Conservation (phyloP, 2,888 invertebrate species). For the Epiblema foenella region DNA sequence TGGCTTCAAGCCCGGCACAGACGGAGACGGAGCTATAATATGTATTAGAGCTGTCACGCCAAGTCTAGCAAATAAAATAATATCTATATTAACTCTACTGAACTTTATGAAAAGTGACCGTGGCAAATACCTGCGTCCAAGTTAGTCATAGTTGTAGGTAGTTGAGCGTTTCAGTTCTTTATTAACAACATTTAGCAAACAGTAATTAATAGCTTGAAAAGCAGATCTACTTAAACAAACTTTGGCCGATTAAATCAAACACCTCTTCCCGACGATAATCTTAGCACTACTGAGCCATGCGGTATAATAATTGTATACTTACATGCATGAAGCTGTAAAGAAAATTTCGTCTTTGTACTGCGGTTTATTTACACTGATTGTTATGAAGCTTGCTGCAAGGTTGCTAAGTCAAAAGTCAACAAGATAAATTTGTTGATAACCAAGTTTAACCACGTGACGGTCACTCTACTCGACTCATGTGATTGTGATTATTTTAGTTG, state of each 20-base stretch:
- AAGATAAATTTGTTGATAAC: slow-evolving; percentile 54
- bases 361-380: slow-evolving; percentile 2
- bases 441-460: slow-evolving; percentile 2
- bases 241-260: slow-evolving; percentile 10
- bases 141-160: no score
- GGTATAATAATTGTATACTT: background rate
- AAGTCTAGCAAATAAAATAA: no score
- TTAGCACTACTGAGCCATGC: slow-evolving; percentile 25
- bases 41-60: no score
- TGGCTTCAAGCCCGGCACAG: no score
- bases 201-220: no score
- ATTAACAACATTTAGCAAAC: no score
- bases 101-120: no score
- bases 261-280: slow-evolving; percentile 16
- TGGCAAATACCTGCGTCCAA: no score
- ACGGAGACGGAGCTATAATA: no score
- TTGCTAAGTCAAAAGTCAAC: slow-evolving; percentile 69
- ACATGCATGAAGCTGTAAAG: slow-evolving; percentile 4
- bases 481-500: background rate
- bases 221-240: no score
- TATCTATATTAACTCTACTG: no score
- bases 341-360: slow-evolving; percentile 13
- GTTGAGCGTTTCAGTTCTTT: no score
- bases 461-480: background rate
- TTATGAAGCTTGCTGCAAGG: slow-evolving; percentile 46